Evolutionary conservation across 1,140 invertebrate species (phyloP), one percentile per base, ranked within the genome.

Genomic region (Andricus grossulariae): DNA sequence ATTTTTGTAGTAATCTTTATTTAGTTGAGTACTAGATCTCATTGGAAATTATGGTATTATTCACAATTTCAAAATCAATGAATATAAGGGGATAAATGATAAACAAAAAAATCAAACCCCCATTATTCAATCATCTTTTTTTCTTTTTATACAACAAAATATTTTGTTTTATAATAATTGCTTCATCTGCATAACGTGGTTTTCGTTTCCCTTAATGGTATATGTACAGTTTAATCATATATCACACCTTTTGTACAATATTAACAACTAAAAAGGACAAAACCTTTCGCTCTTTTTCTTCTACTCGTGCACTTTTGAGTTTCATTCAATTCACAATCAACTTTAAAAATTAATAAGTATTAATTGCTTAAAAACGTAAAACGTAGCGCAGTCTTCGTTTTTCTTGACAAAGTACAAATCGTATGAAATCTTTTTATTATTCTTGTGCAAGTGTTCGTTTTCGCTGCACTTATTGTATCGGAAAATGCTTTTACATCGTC

Each of bases 221-320:
- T 88, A 51, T 86, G 86, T 83, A 85, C 57, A 66, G 60, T 77
- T 83, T 82, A 82, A 86, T 79, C 73, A 75, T 86, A 86, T 88
- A 89, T 89, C 86, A 89, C 86, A 88, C 86, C 86, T 85, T 88
- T 88, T 88, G 82, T 90, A 90, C 86, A 89, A 25, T 60, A 85
- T 74, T 72, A 72, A 55, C 74, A 72, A 55, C 72, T 78, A 76
- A 45, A 73, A 51, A 25, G 60, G 70, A 73, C 60, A 19, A 75
- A 80, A 71, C 57, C 45, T 49, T 51, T 50, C 52, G 32, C 25
- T 54, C n/a, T 60, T 39, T 60, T 25, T n/a, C 32, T 12, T 60
- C 19, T 66, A 16, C 32, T 25, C 25, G 19, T 13, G 51, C 54
- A 72, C 39, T 60, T 50, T 71, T 25, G 57, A 51, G 50, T 25